Evolutionary conservation across 2,113 vertebrate species (phyloP).

Genomic region (Solea solea): DNA sequence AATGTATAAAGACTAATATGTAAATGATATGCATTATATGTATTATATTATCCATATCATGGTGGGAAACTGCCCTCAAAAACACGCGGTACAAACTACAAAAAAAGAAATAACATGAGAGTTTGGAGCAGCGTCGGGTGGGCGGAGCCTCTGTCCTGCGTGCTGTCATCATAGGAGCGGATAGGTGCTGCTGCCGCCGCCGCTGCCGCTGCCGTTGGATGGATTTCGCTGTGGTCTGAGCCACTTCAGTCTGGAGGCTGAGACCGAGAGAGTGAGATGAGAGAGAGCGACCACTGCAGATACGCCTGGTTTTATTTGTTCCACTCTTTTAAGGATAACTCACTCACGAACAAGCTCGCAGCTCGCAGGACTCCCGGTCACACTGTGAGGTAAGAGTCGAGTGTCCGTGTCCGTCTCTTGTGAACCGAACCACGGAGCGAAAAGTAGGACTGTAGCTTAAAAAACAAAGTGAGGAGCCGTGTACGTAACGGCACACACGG

Average conservation of each 20-base stretch:
- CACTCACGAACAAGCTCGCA: not conserved
- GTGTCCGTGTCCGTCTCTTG: not conserved
- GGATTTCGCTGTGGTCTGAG: constrained; percentile 43
- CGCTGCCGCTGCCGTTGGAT: constrained; percentile 17
- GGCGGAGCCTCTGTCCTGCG: constrained; percentile 62
- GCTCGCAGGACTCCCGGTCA: not conserved
- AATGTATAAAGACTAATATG: no score
- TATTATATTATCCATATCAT: no score
- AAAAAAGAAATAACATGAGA: not conserved
- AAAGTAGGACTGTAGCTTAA: constrained; percentile 33
- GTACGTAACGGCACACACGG: not conserved
- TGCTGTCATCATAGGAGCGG: constrained; percentile 62
- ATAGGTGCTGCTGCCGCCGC: constrained; percentile 44
- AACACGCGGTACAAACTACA: no score
- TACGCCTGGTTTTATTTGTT: constrained; percentile 12
- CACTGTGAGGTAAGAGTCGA: constrained; percentile 38
- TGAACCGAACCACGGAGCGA: constrained; percentile 22
- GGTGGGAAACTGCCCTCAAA: no score
- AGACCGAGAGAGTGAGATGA: constrained; percentile 53
- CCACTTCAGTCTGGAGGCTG: constrained; percentile 69
- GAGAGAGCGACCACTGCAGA: constrained; percentile 14
- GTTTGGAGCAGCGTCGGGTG: constrained; percentile 18
- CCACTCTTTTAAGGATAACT: constrained; percentile 53
- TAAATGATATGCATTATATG: no score
- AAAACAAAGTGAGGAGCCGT: constrained; percentile 39